phyloP scores from a whole-genome alignment of 2,113 vertebrate genomes.

The Daubentonia madagascariensis region DNA sequence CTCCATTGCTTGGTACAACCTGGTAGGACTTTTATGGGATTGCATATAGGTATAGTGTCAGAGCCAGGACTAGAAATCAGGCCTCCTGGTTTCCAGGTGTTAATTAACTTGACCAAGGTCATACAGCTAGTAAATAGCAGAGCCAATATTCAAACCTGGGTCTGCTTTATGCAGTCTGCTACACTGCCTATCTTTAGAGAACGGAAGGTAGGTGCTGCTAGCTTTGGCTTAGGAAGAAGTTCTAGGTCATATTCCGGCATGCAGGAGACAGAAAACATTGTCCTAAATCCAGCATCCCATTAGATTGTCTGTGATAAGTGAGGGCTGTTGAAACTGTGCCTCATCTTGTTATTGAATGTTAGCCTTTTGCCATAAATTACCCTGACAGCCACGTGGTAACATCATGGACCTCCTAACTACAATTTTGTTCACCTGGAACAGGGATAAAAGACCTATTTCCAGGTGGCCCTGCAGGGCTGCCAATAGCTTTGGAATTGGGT shows the following conservation, averaged over 20 bases:
- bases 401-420: not conserved
- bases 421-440: not conserved
- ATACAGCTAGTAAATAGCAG: not conserved
- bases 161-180: not conserved
- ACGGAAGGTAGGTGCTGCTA: not conserved
- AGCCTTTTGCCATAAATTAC: not conserved
- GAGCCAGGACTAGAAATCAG: not conserved
- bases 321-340: not conserved
- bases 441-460: not conserved
- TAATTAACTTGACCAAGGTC: too few species aligned
- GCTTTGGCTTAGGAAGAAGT: not conserved
- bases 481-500: not conserved
- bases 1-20: not conserved
- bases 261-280: not conserved
- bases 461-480: not conserved
- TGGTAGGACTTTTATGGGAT: not conserved
- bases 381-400: not conserved
- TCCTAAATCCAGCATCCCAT: not conserved
- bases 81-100: not conserved
- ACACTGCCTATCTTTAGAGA: not conserved
- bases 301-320: not conserved
- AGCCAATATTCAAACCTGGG: not conserved
- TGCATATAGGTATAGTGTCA: not conserved
- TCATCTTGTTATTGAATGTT: not conserved
- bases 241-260: not conserved